Base-by-base conservation (phyloP, 2,113 vertebrate species). In the Petromus typicus region DNA sequence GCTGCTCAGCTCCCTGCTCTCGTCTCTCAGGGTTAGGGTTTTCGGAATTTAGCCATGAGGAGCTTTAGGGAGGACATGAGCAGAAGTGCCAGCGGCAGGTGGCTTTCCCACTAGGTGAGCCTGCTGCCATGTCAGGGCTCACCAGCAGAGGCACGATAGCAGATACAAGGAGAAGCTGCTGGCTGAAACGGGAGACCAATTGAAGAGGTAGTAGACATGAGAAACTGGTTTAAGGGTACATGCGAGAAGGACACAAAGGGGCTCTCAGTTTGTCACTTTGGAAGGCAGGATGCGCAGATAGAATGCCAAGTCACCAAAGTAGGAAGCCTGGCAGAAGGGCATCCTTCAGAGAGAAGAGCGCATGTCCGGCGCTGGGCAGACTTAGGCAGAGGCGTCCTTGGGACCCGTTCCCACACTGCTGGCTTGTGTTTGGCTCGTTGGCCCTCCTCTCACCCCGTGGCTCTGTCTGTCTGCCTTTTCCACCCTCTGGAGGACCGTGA, bases 241-340 rank as follows among this genome's bases (percentile, higher is more conserved):
- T 0, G 40, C 76, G 45, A 89, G 75, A 48, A 22, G 16, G 6
- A 17, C 54, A 34, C 76, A 34, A 82, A 37, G 63, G 76, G 37
- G 85, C 23, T 13, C 34, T 51, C 51, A 30, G 51, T 86, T 93
- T 87, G 88, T 89, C 56, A 27, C 61, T 83, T 92, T 92, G 37
- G 48, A 80, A 40, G 59, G 8, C 2, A 0, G n/a, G 51, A 18
- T 43, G 25, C 1, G 75, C 4, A 3, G 23, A n/a, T 59, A 43
- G 34, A 51, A 23, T 76, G 23, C 5, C 45, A 7, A 75, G 37
- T 12, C 54, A 66, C 59, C 1, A 34, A 71, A 37, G 61, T 2
- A 63, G 69, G 54, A 59, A 84, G 5, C 43, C 37, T 69, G 37
- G 40, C 17, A 87, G 57, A 23, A 84, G 4, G 45, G 32, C 17